Percentiles rank a stretch among this genome's conserved stretches.
These are phyloP conservation scores for Petrocephalus schoutedeni DNA, from an alignment of 2,797 vertebrate genomes.

Conservation along the genomic window DNA sequence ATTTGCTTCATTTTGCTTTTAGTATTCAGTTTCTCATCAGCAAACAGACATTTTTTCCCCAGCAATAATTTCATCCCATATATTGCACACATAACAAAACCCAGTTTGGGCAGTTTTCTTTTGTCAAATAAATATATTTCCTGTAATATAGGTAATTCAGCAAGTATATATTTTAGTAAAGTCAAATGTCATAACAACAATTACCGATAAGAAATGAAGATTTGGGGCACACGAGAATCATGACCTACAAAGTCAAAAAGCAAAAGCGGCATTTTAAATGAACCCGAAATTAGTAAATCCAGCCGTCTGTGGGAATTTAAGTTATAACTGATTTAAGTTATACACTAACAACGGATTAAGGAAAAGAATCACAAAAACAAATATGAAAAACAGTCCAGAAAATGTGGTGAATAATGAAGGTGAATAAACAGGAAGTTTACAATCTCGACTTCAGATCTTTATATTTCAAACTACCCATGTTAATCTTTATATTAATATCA, in stretches of 20 bases:
- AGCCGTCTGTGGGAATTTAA: background rate
- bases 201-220: constrained; percentile 34
- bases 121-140: constrained; percentile 40
- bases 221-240: background rate
- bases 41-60: background rate
- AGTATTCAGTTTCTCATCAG: background rate
- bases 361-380: background rate
- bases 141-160: constrained; percentile 40
- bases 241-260: background rate
- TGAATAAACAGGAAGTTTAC: constrained; percentile 72
- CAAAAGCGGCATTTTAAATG: constrained; percentile 1
- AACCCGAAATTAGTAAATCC: background rate
- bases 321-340: background rate
- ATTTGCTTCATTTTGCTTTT: background rate
- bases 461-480: constrained; percentile 67
- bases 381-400: constrained; percentile 42
- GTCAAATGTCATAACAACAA: constrained; percentile 31
- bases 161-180: constrained; percentile 41
- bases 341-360: background rate
- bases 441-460: constrained; percentile 75
- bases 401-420: constrained; percentile 67
- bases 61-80: background rate
- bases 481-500: constrained; percentile 76
- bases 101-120: constrained; percentile 43
- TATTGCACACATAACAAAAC: constrained; percentile 28